Base-by-base conservation (phyloP, 2,797 vertebrate species). In the Ciconia nigra region DNA sequence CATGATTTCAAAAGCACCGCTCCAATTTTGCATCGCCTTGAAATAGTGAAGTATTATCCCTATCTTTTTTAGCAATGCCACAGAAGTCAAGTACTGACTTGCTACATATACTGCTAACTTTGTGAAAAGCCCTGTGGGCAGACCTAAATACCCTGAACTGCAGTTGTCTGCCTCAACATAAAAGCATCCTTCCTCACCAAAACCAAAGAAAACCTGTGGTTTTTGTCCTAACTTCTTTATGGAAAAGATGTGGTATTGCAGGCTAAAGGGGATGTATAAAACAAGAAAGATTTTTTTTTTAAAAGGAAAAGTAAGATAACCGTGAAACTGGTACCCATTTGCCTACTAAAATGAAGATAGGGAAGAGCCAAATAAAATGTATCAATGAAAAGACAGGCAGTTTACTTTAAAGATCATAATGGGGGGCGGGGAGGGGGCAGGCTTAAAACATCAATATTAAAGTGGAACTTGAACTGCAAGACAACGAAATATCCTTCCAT, bases 171-270 rank as follows among this genome's bases (percentile, higher is more conserved):
- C 83, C 67, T 92, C 21, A 3, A 89, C 83, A 80, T 87, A 92
- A 91, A 95, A 89, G 88, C 67, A 93, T 96, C 94, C 94, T 93
- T 96, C 76, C 71, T 90, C 63, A 95, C 83, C 86, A 93, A 76
- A 91, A 85, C 90, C 42, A 87, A 95, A 83, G 76, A 86, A 94
- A 86, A 11, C 63, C 37, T 39, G 37, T 39, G 37, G 37, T 39
- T 39, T 39, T 39, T 39, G 37, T 39, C 83, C 74, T 85, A 52
- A 95, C 92, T 94, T 96, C 89, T 77, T 90, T 22, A 49, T 54
- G 78, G 89, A 62, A 24, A 72, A 80, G 83, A 81, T 73, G 81
- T 62, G 39, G 62, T 67, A 61, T 47, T 83, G 62, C 35, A 96
- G 44, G 74, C 55, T 96, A 74, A 87, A 89, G 57, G 77, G 3